These are phyloP conservation scores for Urocolius indicus DNA, from an alignment of 2,113 vertebrate genomes.

Conservation along the genomic window DNA sequence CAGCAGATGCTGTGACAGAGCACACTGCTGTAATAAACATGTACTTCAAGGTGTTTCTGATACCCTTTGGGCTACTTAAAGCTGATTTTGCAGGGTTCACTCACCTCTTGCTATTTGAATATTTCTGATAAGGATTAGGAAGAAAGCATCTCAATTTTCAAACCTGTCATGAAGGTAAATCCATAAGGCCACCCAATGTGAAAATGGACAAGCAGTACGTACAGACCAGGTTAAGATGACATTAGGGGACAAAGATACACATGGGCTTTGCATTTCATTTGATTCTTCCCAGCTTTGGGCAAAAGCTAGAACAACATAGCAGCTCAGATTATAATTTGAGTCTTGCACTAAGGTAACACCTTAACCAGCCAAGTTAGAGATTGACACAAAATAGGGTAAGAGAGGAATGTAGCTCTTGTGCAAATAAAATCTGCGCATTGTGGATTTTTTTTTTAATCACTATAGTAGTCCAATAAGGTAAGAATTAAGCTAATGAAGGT, in stretches of 20 bases:
- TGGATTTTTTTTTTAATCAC: neutral
- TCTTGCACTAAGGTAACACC: neutral
- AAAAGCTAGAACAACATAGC: neutral
- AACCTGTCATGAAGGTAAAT: neutral
- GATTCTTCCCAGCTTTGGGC: neutral
- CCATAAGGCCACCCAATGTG: accelerated
- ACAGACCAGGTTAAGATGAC: neutral
- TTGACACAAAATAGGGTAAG: accelerated
- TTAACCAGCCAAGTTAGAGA: neutral
- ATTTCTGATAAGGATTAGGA: neutral
- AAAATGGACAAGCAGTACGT: neutral
- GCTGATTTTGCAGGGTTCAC: neutral
- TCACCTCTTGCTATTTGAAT: neutral
- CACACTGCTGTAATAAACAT: neutral
- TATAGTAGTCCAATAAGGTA: neutral
- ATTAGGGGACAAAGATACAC: neutral
- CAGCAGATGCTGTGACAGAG: neutral
- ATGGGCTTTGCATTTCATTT: neutral
- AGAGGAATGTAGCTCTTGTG: neutral
- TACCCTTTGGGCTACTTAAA: neutral
- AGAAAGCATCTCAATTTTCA: neutral
- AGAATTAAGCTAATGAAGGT: neutral
- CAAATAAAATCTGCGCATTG: neutral
- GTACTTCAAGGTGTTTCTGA: neutral
- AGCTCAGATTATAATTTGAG: neutral